Evolutionary conservation across 2,797 vertebrate genomes (phyloP).

Genomic region (Pempheris klunzingeri): DNA sequence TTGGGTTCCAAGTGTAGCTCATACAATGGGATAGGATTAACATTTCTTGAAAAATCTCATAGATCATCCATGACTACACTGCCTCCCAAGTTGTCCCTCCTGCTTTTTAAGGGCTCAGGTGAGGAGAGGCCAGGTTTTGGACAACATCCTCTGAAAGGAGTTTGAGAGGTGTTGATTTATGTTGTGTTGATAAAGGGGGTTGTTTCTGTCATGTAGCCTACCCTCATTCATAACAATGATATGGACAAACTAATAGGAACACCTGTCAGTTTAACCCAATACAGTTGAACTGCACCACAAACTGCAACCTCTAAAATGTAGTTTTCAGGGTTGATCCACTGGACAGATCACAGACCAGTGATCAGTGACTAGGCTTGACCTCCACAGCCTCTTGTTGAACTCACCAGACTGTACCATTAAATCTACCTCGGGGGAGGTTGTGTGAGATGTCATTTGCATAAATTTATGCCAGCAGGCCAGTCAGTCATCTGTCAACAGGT

Average conservation of each 20-base stretch:
- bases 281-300: not conserved
- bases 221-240: not conserved
- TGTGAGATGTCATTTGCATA: slow-evolving; percentile 79
- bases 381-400: slow-evolving; percentile 69
- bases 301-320: no score
- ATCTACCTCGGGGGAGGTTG: slow-evolving; percentile 70
- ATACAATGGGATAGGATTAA: not conserved
- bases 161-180: not conserved
- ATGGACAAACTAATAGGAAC: not conserved
- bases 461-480: slow-evolving; percentile 80
- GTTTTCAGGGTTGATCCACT: slow-evolving; percentile 35
- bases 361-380: slow-evolving; percentile 62
- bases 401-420: slow-evolving; percentile 65
- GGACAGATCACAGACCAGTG: slow-evolving; percentile 44
- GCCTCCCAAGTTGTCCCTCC: no score
- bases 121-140: no score
- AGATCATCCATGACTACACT: no score
- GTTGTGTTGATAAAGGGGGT: not conserved
- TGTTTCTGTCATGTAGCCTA: not conserved
- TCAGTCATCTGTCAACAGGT: slow-evolving; percentile 83
- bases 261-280: not conserved
- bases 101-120: no score
- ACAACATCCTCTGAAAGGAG: no score
- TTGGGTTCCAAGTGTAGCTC: not conserved
- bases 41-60: no score